Conservation (phyloP, 2,888 invertebrate species). For the Monopis laevigella region DNA sequence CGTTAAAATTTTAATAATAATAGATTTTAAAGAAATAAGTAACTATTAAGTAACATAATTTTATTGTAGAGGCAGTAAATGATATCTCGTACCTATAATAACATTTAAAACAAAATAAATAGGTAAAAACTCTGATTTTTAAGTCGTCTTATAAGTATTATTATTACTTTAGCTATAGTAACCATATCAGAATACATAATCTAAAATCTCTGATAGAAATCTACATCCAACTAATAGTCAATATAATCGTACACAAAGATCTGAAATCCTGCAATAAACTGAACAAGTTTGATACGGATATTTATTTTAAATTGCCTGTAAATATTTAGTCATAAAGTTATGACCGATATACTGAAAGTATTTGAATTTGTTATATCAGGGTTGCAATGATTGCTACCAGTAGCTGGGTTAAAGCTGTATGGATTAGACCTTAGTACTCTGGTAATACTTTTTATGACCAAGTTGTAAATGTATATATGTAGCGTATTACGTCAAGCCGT, state of each 20-base stretch:
- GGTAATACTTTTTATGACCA: conserved; percentile 56
- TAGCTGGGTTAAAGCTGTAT: conserved; percentile 37
- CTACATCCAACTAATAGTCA: too few species aligned
- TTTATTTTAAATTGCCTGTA: conserved; percentile 5
- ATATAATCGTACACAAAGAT: neutral
- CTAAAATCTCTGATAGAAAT: too few species aligned
- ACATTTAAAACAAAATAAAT: too few species aligned
- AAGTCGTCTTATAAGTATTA: too few species aligned
- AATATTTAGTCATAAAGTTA: conserved; percentile 1
- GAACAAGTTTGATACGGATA: neutral
- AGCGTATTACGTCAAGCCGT: conserved; percentile 29
- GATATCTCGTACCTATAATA: too few species aligned
- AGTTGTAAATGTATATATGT: conserved; percentile 45
- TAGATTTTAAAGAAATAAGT: too few species aligned
- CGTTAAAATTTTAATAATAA: too few species aligned
- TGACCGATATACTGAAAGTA: conserved; percentile 5
- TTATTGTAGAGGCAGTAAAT: too few species aligned
- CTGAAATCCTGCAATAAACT: conserved; percentile 7
- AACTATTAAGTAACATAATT: too few species aligned
- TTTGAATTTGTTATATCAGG: conserved; percentile 7
- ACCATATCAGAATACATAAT: too few species aligned
- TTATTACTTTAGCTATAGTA: too few species aligned
- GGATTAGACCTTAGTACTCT: conserved; percentile 47
- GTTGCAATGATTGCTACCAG: conserved; percentile 36
- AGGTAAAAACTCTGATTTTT: too few species aligned